Base-by-base conservation (phyloP, 2,888 invertebrate species). In the Pediacus dermestoides region DNA sequence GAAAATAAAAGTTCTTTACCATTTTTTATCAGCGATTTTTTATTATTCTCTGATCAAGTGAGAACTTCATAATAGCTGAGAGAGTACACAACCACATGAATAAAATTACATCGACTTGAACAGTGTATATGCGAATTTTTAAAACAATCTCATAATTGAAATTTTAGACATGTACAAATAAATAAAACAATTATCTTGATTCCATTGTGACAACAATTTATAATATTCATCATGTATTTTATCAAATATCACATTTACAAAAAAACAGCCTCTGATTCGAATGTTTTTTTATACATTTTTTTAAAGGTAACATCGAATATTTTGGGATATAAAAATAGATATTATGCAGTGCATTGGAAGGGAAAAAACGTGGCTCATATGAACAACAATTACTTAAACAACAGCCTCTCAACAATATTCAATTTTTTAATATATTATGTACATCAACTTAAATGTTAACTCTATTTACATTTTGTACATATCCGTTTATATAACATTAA, bases 201-300 rank as follows among this genome's bases (percentile, higher is more conserved):
- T n/a, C n/a, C n/a, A n/a, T 50, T 55, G 56, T 60, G 57, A 58
- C 58, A 59, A 57, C 58, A 31, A 58, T 58, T 62, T 63, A 61
- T 60, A 65, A 66, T 64, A 66, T 64, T 61, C 63, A 64, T 42
- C 40, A 42, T 62, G 64, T 67, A 65, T 66, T 63, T n/a, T n/a
- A n/a, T n/a, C 66, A 64, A 61, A 70, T 71, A 70, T 70, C 71
- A 71, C 70, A 70, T 70, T 68, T 64, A 71, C 60, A 65, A 65
- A 59, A 68, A 63, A 66, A 68, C 68, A 70, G 69, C 67, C 68
- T 68, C 60, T 4, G 28, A 61, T 60, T 53, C 61, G 57, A 23
- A 23, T 22, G 10, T 22, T 16, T 22, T 18, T 13, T 8, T 13
- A 8, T 33, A 14, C 16, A 16, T 31, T 16, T 62, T 57, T 54